Percentiles rank a stretch among this genome's conserved stretches.
These are phyloP conservation scores for Falco berigora DNA, from an alignment of 2,797 vertebrate genomes.

Conservation along the genomic window DNA sequence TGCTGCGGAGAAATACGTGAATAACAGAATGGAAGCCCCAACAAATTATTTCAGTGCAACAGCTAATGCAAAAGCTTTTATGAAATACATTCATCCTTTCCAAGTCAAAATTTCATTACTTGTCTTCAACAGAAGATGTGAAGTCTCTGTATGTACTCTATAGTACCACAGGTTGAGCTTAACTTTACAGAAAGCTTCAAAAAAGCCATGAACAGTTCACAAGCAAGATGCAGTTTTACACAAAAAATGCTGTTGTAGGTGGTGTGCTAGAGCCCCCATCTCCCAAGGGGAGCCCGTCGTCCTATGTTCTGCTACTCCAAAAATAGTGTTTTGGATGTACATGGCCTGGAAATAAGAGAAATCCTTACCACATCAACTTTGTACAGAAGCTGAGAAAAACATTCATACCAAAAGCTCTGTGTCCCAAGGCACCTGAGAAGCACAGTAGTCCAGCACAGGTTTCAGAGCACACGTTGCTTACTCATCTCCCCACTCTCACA, in stretches of 20 bases:
- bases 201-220: not conserved
- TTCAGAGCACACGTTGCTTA: not conserved
- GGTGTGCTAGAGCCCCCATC: not conserved
- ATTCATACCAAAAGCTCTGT: not conserved
- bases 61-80: not conserved
- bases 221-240: not conserved
- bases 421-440: not conserved
- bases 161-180: not conserved
- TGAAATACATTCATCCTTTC: not conserved
- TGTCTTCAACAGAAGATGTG: not conserved
- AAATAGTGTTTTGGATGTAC: not conserved
- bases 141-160: not conserved
- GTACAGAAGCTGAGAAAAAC: not conserved
- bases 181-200: not conserved
- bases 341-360: not conserved
- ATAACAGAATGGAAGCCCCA: not conserved
- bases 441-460: rapidly evolving
- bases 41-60: not conserved
- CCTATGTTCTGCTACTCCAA: not conserved
- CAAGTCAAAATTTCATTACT: not conserved
- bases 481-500: not conserved
- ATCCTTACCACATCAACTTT: not conserved
- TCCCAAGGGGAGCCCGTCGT: rapidly evolving
- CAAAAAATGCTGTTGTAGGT: not conserved
- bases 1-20: not conserved